These are phyloP conservation scores for Leuctra nigra DNA, from an alignment of 2,888 invertebrate species.

Conservation along the genomic window DNA sequence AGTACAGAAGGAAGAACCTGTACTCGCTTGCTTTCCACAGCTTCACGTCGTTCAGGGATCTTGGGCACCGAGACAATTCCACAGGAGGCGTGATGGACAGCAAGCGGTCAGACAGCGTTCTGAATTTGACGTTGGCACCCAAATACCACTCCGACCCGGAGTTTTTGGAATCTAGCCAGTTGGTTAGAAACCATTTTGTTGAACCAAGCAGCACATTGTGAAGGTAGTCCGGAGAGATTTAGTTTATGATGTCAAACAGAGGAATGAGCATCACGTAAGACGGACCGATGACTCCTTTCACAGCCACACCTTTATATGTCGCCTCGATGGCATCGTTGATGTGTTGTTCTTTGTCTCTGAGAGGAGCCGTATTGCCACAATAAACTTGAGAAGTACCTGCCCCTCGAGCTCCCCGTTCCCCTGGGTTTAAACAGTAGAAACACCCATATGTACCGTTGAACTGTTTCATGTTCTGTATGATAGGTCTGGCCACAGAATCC, in stretches of 20 bases:
- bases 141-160: background rate
- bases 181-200: background rate
- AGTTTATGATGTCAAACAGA: background rate
- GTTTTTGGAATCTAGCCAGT: background rate
- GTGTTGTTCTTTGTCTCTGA: background rate
- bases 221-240: background rate
- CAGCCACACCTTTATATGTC: background rate
- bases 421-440: background rate
- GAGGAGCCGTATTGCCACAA: background rate
- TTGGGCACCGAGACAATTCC: background rate
- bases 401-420: background rate
- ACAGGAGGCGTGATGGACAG: background rate
- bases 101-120: background rate
- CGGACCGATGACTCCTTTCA: background rate
- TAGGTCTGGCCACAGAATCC: slow-evolving; percentile 12
- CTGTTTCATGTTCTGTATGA: background rate
- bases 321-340: background rate
- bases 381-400: too few relatives aligned
- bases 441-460: slow-evolving; percentile 6
- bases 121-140: background rate
- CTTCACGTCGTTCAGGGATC: slow-evolving; percentile 1
- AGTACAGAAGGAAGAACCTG: slow-evolving; percentile 6
- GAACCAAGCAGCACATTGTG: background rate
- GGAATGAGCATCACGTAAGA: background rate
- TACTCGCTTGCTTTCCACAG: slow-evolving; percentile 13